Percentiles rank a stretch among this genome's conserved stretches.
These are phyloP conservation scores for Nibea coibor DNA, from an alignment of 2,113 vertebrate genomes.

Conservation along the genomic window DNA sequence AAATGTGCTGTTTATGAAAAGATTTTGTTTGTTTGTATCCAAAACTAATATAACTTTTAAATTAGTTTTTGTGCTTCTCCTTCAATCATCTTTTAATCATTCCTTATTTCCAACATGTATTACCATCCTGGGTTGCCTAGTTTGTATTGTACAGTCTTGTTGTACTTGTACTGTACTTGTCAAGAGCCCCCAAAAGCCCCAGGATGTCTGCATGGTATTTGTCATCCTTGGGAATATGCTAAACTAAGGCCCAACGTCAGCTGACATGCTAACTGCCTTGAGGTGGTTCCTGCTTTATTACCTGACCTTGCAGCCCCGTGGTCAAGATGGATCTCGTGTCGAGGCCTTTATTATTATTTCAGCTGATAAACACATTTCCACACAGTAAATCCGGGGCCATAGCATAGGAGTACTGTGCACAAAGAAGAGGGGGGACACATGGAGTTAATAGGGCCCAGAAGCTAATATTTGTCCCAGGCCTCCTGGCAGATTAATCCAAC, in stretches of 20 bases:
- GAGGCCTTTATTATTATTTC: too few species aligned
- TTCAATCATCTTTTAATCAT: neutral
- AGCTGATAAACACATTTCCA: too few species aligned
- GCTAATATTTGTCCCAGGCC: neutral
- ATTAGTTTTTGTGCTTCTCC: neutral
- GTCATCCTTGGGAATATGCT: neutral
- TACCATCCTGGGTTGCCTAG: neutral
- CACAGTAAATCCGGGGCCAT: too few species aligned
- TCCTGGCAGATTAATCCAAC: neutral
- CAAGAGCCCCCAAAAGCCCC: neutral
- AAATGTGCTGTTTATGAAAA: too few species aligned
- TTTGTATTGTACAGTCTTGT: neutral
- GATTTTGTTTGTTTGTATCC: too few species aligned
- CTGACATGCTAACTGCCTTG: neutral
- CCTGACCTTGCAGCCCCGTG: too few species aligned
- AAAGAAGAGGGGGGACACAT: neutral
- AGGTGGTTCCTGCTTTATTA: too few species aligned
- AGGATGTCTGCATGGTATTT: neutral
- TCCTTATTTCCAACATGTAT: neutral
- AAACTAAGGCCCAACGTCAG: neutral
- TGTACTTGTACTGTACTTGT: too few species aligned
- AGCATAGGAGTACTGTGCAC: neutral
- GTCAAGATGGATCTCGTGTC: too few species aligned
- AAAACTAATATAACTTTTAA: neutral
- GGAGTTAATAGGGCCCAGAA: neutral